phyloP scores from a whole-genome alignment of 2,113 vertebrate species.

The Anolis sagrei region DNA sequence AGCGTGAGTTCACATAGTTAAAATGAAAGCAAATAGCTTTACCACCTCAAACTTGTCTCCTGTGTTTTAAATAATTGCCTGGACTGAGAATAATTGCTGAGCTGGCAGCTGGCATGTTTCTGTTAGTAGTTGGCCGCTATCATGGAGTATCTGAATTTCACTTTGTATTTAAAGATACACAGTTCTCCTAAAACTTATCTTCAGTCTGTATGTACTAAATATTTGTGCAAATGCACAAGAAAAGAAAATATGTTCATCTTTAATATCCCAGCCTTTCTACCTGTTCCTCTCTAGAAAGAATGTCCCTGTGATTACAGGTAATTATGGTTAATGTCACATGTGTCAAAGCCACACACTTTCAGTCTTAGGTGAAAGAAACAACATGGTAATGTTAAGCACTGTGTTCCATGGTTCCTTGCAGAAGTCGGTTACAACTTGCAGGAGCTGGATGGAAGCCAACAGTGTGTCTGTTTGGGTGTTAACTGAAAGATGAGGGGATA shows the following conservation, averaged over 20 bases:
- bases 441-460: background rate
- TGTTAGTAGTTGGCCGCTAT: background rate
- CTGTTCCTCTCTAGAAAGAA: background rate
- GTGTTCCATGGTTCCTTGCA: background rate
- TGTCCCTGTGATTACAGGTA: background rate
- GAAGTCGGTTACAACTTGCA: background rate
- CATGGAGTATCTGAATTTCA: background rate
- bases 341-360: background rate
- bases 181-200: background rate
- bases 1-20: background rate
- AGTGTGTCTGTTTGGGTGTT: background rate
- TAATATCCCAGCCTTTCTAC: background rate
- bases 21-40: background rate
- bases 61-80: background rate
- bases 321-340: background rate
- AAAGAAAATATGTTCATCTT: background rate
- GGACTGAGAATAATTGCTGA: background rate
- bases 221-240: background rate
- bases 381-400: background rate
- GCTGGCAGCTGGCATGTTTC: too few relatives aligned
- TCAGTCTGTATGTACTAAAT: background rate
- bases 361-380: background rate
- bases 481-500: background rate
- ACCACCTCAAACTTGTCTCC: slow-evolving; percentile 11
- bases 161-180: slow-evolving; percentile 8